A percentile compares a stretch with the other conserved stretches of the same genome.
Conservation (phyloP, 2,113 vertebrate species). For the Abramis brama region DNA sequence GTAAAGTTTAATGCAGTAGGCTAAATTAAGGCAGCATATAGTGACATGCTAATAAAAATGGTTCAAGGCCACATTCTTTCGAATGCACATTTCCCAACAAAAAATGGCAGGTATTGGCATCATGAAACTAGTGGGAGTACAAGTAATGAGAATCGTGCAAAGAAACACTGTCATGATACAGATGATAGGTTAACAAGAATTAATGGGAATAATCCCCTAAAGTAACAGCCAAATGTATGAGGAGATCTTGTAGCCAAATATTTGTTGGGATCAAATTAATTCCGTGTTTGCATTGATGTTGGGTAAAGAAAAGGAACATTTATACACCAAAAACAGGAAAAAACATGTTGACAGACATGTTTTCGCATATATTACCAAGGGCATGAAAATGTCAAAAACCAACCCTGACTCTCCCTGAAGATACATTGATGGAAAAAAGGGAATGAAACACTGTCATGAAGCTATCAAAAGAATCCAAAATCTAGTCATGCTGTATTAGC, state of each 20-base stretch:
- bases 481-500: too few species aligned
- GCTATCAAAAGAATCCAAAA: not conserved
- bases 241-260: conserved; percentile 7
- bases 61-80: not conserved
- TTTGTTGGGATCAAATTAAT: conserved; percentile 8
- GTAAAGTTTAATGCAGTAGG: too few species aligned
- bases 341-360: not conserved
- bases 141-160: conserved; percentile 10
- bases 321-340: not conserved
- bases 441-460: not conserved
- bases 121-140: not conserved
- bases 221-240: conserved; percentile 24
- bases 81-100: not conserved
- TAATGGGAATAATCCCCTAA: conserved; percentile 36
- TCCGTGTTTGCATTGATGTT: not conserved
- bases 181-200: conserved; percentile 1
- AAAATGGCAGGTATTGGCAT: not conserved
- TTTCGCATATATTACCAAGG: not conserved
- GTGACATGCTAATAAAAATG: too few species aligned
- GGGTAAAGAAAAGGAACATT: not conserved
- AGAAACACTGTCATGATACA: conserved; percentile 26
- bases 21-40: too few species aligned
- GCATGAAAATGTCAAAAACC: not conserved
- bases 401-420: not conserved
- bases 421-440: not conserved